Conservation (phyloP, 1,140 invertebrate genomes). For the Anagrus nilaparvatae region DNA sequence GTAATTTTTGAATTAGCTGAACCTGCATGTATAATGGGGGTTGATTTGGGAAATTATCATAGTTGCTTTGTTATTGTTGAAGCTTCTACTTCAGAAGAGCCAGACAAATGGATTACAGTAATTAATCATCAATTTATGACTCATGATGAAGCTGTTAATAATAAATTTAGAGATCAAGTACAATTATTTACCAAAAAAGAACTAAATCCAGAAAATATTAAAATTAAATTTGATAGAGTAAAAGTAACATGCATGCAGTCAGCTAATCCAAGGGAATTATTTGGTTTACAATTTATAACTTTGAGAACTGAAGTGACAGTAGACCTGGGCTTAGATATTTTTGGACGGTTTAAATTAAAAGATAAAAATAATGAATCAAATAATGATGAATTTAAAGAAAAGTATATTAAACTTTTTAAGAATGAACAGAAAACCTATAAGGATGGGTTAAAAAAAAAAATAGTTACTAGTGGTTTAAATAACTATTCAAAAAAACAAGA, state of each 20-base stretch:
- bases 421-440: constrained; percentile 25
- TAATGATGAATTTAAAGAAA: constrained; percentile 30
- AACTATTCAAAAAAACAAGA: constrained; percentile 30
- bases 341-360: constrained; percentile 36
- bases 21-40: constrained; percentile 29
- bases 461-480: constrained; percentile 20
- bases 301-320: constrained; percentile 31
- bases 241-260: constrained; percentile 39
- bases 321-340: constrained; percentile 32
- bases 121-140: constrained; percentile 35
- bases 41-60: constrained; percentile 37
- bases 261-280: constrained; percentile 33
- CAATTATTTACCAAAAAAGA: constrained; percentile 37
- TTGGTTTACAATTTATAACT: constrained; percentile 32
- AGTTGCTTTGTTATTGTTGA: constrained; percentile 33
- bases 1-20: constrained; percentile 33
- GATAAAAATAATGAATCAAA: constrained; percentile 15
- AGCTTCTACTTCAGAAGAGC: constrained; percentile 29
- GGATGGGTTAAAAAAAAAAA: constrained; percentile 24
- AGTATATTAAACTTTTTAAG: constrained; percentile 24
- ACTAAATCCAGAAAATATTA: constrained; percentile 28
- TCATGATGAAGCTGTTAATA: constrained; percentile 34
- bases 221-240: constrained; percentile 33
- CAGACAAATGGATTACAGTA: constrained; percentile 34
- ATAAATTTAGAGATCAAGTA: constrained; percentile 35